Base-by-base conservation (phyloP, 1,140 invertebrate genomes). In the Drosophila busckii region DNA sequence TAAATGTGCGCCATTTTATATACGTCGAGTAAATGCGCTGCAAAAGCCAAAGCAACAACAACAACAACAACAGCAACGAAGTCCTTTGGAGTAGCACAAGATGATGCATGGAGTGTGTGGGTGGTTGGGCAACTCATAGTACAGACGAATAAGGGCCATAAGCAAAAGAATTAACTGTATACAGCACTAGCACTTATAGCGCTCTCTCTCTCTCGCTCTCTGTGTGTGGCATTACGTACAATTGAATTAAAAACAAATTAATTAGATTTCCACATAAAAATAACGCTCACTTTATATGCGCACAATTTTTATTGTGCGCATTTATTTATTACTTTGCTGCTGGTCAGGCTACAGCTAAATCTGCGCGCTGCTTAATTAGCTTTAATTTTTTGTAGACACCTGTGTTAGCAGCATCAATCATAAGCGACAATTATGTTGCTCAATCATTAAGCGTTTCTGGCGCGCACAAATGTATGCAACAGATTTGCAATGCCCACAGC, bases 181-280 rank as follows among this genome's bases (percentile, higher is more conserved):
- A n/a, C n/a, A n/a, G 50, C 40, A 42, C 49, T 54, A 28, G 40
- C 40, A 31, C 35, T 55, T 17, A 45, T 61, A n/a, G n/a, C n/a
- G n/a, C n/a, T n/a, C n/a, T n/a, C n/a, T n/a, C n/a, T n/a, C n/a
- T n/a, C n/a, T n/a, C n/a, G n/a, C n/a, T n/a, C n/a, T 48, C 55
- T 41, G 55, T 61, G 46, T 13, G 22, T 61, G 68, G 60, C 75
- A 82, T 75, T 83, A 75, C 76, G 53, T 82, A 62, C 70, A 75
- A 82, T 82, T 82, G 75, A 82, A 82, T 82, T 82, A 82, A 82
- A 82, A 82, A 82, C 76, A 82, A 82, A 82, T 82, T 82, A 82
- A 80, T 82, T 75, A 82, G 80, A 75, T 82, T n/a, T 68, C 53
- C 32, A 59, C 63, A 60, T 82, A 70, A 60, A 78, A 71, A 60